phyloP scores from a whole-genome alignment of 2,797 vertebrate species.

The Ctenopoma kingsleyae region DNA sequence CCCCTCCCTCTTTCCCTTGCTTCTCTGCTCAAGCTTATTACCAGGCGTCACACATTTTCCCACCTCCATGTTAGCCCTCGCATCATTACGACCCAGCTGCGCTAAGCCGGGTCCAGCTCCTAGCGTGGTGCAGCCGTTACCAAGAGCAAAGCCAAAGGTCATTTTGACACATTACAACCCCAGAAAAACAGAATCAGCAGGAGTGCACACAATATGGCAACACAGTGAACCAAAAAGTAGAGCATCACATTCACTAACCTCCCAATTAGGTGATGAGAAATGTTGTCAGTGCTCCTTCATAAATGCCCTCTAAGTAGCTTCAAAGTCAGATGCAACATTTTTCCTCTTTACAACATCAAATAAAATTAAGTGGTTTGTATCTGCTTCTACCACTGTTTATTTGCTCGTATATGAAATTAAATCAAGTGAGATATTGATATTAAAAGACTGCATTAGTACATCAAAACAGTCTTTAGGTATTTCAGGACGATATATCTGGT shows the following conservation, averaged over 20 bases:
- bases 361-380: background rate
- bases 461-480: background rate
- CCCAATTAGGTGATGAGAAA: constrained; percentile 22
- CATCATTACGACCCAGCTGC: constrained; percentile 39
- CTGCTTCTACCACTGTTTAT: background rate
- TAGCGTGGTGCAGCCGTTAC: constrained; percentile 28
- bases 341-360: constrained; percentile 8
- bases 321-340: constrained; percentile 23
- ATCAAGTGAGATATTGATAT: background rate
- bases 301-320: constrained; percentile 1
- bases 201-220: constrained; percentile 6
- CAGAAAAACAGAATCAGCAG: constrained; percentile 49
- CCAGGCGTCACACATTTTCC: constrained; percentile 53
- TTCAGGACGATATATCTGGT: background rate
- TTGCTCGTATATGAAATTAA: background rate
- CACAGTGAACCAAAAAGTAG: constrained; percentile 10
- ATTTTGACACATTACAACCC: constrained; percentile 31
- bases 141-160: constrained; percentile 52
- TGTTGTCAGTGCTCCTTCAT: background rate
- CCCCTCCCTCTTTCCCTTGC: constrained; percentile 8
- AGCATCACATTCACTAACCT: constrained; percentile 26
- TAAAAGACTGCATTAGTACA: background rate
- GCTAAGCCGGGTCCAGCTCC: constrained; percentile 22
- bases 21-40: constrained; percentile 59
- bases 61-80: constrained; percentile 53